A percentile compares a stretch with the other conserved stretches of the same genome.
phyloP scores from a whole-genome alignment of 2,888 invertebrate species.

The Cecidostiba fungosa region DNA sequence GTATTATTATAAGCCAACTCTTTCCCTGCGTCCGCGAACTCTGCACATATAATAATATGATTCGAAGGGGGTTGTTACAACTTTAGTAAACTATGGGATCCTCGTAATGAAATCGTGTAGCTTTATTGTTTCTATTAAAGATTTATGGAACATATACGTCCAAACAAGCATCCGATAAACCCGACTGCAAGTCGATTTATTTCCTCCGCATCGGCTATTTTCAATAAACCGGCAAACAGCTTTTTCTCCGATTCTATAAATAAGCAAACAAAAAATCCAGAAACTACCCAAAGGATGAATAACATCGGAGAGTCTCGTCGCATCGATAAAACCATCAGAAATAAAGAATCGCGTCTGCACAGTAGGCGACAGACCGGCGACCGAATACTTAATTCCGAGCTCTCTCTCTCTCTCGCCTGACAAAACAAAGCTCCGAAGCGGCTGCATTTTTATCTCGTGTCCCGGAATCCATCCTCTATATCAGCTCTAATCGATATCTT shows the following conservation, averaged over 20 bases:
- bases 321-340: no score
- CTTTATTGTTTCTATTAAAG: not conserved
- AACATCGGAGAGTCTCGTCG: no score
- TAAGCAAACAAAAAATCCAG: no score
- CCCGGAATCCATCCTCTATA: not conserved
- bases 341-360: no score
- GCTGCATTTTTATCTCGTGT: slow-evolving; percentile 30
- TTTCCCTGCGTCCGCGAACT: not conserved
- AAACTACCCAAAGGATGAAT: no score
- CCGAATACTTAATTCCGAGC: not conserved
- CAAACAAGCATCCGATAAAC: no score
- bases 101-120: not conserved
- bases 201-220: no score
- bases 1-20: not conserved
- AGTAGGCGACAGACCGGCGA: not conserved
- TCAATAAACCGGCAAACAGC: no score
- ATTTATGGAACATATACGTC: no score
- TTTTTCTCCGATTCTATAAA: no score
- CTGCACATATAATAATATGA: not conserved
- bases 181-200: no score
- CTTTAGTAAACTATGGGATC: not conserved
- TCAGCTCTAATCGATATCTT: slow-evolving; percentile 34
- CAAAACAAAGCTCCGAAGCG: not conserved
- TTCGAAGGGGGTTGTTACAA: not conserved
- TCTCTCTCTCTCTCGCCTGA: not conserved